Conservation (phyloP, 2,113 vertebrate species). For the Calypte anna region DNA sequence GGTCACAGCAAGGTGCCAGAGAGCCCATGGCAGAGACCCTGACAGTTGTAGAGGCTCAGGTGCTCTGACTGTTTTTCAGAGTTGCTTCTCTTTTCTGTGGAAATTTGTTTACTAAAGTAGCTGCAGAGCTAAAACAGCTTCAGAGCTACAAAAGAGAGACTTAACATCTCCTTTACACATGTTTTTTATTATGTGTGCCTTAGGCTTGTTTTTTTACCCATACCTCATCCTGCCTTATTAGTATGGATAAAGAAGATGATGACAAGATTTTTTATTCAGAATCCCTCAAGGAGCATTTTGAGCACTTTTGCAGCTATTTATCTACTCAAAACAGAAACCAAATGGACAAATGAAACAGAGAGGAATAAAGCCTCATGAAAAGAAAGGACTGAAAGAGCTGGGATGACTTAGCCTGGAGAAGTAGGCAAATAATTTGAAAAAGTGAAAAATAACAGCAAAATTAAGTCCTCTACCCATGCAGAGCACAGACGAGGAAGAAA, state of each 20-base stretch:
- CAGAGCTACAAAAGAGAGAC: background rate
- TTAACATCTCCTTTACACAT: background rate
- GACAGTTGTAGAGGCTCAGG: background rate
- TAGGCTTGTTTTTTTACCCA: background rate
- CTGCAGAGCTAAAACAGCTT: background rate
- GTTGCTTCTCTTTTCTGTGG: background rate
- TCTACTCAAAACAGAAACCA: conserved; percentile 13
- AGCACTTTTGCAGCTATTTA: conserved; percentile 13
- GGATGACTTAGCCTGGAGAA: background rate
- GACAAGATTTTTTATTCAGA: conserved; percentile 24
- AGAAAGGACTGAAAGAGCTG: background rate
- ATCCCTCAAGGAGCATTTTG: background rate
- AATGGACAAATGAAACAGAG: background rate
- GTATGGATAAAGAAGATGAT: background rate
- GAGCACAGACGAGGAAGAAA: background rate
- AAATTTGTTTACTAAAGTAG: conserved; percentile 8
- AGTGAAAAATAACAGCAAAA: background rate
- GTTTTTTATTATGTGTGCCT: background rate
- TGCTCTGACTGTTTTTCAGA: background rate
- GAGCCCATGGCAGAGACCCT: rapidly evolving
- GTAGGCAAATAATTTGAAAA: background rate
- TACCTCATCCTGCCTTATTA: background rate
- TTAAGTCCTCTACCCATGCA: background rate
- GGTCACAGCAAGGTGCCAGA: background rate
- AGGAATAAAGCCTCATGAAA: background rate